Base-by-base conservation (phyloP, 1,140 invertebrate genomes). In the Lasaia peninsularis region DNA sequence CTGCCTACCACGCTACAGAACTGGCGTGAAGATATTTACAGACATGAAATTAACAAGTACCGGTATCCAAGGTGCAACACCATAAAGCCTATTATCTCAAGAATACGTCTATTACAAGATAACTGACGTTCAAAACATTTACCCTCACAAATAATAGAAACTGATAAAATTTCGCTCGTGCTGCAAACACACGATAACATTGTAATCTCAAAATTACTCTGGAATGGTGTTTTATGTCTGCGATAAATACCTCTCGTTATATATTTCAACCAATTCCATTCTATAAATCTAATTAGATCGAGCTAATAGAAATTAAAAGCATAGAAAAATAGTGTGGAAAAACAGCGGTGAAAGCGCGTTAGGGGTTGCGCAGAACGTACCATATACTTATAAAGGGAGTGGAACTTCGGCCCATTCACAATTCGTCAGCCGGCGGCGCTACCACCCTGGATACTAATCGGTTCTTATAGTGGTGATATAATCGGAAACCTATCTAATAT, bases 301-400 rank as follows among this genome's bases (percentile, higher is more conserved):
- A 37, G 40, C 10, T 24, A 32, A 24, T 48, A n/a, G 37, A 32
- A 44, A 28, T 32, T 48, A 48, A 40, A 44, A 40, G 34, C 40
- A 48, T 48, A 48, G 18, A 48, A 48, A 48, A 44, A 14, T 59
- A 66, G 71, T 52, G 55, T 61, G 53, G 37, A 56, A 56, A 62
- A 62, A 65, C 24, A 67, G 57, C 49, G 57, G 63, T 58, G 44
- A 56, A 71, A 73, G 77, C 80, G 80, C 82, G 76, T 76, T 58
- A 34, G 55, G 68, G 74, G 71, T 60, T 82, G 82, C 80, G 82
- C 82, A 83, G 80, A 78, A 72, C 65, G 60, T 63, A 65, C 51
- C 54, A 66, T 16, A 67, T 65, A 56, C 73, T 60, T 83, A 83
- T 81, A 86, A 81, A 83, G 77, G 73, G 71, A 78, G 67, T 56